Evolutionary conservation across 2,113 vertebrate species (phyloP).

Genomic region (Vidua chalybeata): DNA sequence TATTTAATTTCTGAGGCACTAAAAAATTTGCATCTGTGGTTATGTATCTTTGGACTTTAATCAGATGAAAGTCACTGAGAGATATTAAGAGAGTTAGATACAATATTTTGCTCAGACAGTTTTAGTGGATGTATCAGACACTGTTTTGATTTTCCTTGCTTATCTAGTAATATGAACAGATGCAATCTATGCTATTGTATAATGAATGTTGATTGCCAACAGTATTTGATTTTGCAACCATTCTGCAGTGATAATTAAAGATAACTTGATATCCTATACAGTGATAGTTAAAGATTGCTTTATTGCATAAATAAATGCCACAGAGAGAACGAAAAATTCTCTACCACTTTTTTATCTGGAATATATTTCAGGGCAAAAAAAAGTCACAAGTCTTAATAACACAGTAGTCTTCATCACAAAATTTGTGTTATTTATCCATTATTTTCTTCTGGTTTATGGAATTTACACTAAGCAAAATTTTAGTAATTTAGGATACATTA

Average conservation of each 20-base stretch:
- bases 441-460: background rate
- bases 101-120: conserved; percentile 80
- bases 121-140: conserved; percentile 77
- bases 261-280: conserved; percentile 74
- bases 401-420: background rate
- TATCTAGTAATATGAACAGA: conserved; percentile 82
- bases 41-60: conserved; percentile 79
- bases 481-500: background rate
- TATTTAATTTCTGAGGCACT: conserved; percentile 75
- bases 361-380: conserved; percentile 21
- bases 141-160: conserved; percentile 78
- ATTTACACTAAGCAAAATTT: background rate
- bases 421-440: background rate
- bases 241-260: conserved; percentile 80
- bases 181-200: conserved; percentile 78
- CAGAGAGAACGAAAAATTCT: conserved; percentile 31
- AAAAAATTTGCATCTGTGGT: conserved; percentile 78
- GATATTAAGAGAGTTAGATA: conserved; percentile 78
- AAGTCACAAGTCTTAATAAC: background rate
- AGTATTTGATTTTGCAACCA: conserved; percentile 78
- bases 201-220: conserved; percentile 81
- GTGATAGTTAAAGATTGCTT: conserved; percentile 77
- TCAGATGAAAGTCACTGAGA: conserved; percentile 78
- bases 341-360: conserved; percentile 36
- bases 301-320: conserved; percentile 68